Base-by-base conservation (phyloP, 2,797 vertebrate species). In the Hemibagrus guttatus region DNA sequence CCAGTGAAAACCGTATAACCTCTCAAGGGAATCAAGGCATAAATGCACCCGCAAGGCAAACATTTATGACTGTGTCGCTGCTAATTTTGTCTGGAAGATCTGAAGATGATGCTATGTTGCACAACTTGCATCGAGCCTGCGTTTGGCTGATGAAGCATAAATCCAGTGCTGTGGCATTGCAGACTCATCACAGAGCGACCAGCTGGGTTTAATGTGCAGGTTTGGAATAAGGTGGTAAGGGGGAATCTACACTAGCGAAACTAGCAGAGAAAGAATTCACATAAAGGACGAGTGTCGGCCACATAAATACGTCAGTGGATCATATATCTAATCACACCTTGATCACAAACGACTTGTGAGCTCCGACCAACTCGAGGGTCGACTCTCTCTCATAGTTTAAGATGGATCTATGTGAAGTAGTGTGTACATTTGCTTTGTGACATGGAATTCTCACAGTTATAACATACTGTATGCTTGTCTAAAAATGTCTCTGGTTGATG, bases 121-220 rank as follows among this genome's bases (percentile, higher is more conserved):
- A 39, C 66, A 21, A 13, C 39, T 42, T 71, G 23, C 17, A 26
- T 63, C 49, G n/a, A 58, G 58, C 69, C 80, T 68, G 86, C 49
- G 14, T 83, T 49, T 42, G 23, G 59, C 46, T 66, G 80, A 86
- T 66, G 23, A n/a, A 69, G 56, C 69, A 42, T 54, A 52, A 75
- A 31, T 42, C 85, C 80, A 66, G 35, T 21, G 23, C 46, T n/a
- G 21, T 59, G 8, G 46, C 23, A 68, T 75, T 69, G 46, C 61
- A 68, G 71, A 49, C 80, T 69, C 83, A 83, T 68, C 72, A 11
- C 6, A 31, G 71, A 61, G 42, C 42, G 21, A 58, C 26, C 58
- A 31, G 49, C 86, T 83, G 49, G 68, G 31, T 58, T 72, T 59
- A 86, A 81, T 52, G 85, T 68, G 81, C 72, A 42, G n/a, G 26